Base-by-base conservation (phyloP, 2,888 invertebrate genomes). In the Ormyrus pomaceus region DNA sequence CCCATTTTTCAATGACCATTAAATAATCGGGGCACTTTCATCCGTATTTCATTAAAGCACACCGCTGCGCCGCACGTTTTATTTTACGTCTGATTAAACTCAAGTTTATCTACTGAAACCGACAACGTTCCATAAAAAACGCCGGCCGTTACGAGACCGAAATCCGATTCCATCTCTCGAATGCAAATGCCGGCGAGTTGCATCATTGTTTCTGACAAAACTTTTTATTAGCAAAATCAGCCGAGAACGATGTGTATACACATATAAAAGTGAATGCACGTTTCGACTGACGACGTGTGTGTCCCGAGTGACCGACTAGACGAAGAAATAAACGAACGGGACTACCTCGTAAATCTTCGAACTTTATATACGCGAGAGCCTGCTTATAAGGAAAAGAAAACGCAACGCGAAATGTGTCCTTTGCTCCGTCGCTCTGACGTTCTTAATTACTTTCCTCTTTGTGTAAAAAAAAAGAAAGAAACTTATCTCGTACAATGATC, bases 321-420 rank as follows among this genome's bases (percentile, higher is more conserved):
- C 55, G 13, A 9, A 8, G 13, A 45, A 61, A 71, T 61, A 62
- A 73, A 73, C 64, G 45, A 62, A 73, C 55, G 64, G 62, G 62
- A 73, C 72, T 73, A 64, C 53, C 45, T 73, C 72, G 64, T 73
- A 73, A 73, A 73, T 73, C 48, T 19, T 73, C 53, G 45, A 58
- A 58, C 58, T 70, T 70, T 58, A 70, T 19, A 48, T 48, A n/a
- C 58, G 48, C 13, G 48, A 6, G 48, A 2, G 48, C n/a, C 8
- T 55, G 9, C 34, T 6, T 56, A 56, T 10, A n/a, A n/a, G 45
- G 48, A 64, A 48, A 48, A 13, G 65, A 51, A 50, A 13, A 65
- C 50, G 51, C 50, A 51, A 65, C 19, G 19, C 19, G 19, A 19
- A 19, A 19, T 19, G 1, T 19, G 19, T 19, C 19, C 19, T 19